Evolutionary conservation across 2,113 vertebrate species (phyloP).

Genomic region (Platanista minor): DNA sequence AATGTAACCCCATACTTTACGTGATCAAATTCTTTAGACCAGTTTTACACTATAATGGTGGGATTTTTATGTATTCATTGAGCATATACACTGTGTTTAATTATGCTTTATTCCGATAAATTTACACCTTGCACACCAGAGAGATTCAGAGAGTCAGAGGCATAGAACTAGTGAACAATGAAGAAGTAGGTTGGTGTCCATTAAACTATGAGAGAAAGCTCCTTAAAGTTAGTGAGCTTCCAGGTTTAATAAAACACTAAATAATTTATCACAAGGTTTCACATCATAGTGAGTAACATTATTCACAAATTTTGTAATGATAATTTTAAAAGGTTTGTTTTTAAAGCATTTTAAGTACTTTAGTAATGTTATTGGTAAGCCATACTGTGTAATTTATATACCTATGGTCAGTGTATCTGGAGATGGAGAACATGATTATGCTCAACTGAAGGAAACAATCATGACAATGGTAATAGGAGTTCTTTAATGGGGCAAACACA

Average conservation of each 20-base stretch:
- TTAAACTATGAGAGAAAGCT: not conserved
- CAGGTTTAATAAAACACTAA: not conserved
- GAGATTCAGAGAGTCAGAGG: not conserved
- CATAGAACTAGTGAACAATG: not conserved
- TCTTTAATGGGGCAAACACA: not conserved
- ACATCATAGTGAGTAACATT: not conserved
- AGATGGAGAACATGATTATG: not conserved
- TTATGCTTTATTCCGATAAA: not conserved
- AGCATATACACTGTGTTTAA: not conserved
- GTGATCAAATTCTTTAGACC: not conserved
- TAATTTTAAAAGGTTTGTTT: not conserved
- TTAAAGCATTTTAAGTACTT: not conserved
- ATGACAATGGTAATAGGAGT: no score
- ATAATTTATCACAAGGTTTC: not conserved
- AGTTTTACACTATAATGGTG: not conserved
- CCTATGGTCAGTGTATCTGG: not conserved
- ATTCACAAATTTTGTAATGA: not conserved
- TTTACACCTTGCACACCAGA: no score
- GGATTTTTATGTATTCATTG: not conserved
- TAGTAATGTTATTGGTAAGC: not conserved
- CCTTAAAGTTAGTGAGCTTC: not conserved
- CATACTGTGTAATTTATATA: not conserved
- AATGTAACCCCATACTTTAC: not conserved
- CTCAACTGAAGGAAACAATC: not conserved
- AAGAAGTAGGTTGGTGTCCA: not conserved